These are phyloP conservation scores for Eumaeus atala DNA, from an alignment of 1,140 invertebrate genomes.

Conservation along the genomic window DNA sequence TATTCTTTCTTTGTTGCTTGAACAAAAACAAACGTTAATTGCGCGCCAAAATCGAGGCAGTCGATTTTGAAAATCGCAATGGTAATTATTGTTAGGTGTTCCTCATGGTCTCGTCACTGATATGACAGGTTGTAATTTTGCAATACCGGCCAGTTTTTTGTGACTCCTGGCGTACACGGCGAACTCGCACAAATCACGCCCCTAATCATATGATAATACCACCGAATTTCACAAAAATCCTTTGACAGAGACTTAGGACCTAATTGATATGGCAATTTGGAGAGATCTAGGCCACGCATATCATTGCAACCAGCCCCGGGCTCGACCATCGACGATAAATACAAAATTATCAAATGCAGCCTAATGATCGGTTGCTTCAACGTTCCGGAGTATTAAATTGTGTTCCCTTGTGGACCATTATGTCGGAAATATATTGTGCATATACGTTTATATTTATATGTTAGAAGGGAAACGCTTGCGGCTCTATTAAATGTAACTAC, in stretches of 20 bases:
- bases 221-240: slow-evolving; percentile 28
- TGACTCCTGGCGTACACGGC: slow-evolving; percentile 21
- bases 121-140: slow-evolving; percentile 70
- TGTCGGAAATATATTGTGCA: background rate
- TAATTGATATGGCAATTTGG: slow-evolving; percentile 35
- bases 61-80: slow-evolving; percentile 6
- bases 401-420: slow-evolving; percentile 21
- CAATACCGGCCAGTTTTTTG: slow-evolving; percentile 34
- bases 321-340: slow-evolving; percentile 56
- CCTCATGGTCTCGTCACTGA: slow-evolving; percentile 52
- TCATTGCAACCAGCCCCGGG: slow-evolving; percentile 52
- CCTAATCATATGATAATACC: slow-evolving; percentile 31
- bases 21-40: background rate
- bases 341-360: slow-evolving; percentile 59
- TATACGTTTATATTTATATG: no score
- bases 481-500: no score
- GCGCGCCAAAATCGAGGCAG: no score
- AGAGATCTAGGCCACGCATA: slow-evolving; percentile 68
- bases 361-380: slow-evolving; percentile 50
- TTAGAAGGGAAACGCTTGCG: no score
- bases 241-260: slow-evolving; percentile 32
- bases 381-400: slow-evolving; percentile 43
- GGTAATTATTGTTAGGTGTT: slow-evolving; percentile 33
- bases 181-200: slow-evolving; percentile 31
- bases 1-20: slow-evolving; percentile 11